Base-by-base conservation (phyloP, 2,797 vertebrate genomes). In the Crax fasciolata region DNA sequence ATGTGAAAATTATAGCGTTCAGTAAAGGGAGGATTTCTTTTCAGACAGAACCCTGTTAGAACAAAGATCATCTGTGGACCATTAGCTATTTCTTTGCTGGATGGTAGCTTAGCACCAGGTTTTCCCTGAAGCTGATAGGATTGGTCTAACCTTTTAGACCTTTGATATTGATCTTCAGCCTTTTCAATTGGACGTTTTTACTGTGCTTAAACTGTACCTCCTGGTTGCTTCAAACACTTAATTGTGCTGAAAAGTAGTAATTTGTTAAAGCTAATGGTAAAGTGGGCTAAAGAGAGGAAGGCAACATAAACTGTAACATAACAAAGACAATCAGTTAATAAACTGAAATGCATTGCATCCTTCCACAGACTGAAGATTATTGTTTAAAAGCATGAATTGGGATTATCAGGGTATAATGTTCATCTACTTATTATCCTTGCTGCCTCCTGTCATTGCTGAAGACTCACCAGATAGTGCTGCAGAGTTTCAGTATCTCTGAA, bases 1-100 rank as follows among this genome's bases (percentile, higher is more conserved):
- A 90, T 92, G 91, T 71, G 93, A 96, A 97, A 98, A 98, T 98
- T 96, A 97, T 92, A 93, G 96, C 75, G 89, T 94, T 93, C 90
- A 89, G 87, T 95, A 97, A 97, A 95, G 92, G 81, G 93, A 84
- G 65, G 97, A 97, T 95, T 94, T 93, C 74, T 87, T 91, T 88
- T 81, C 91, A 57, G 75, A n/a, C 10, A 54, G 85, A 51, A 73
- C 84, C 70, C 71, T 52, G 38, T 46, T 75, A 90, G 87, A 94
- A 94, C 65, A 89, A 94, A 94, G 76, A 88, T 85, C 48, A 67
- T 77, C 90, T 89, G 80, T 84, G 92, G 87, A 87, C 67, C 95
- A 84, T 92, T 94, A 84, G 86, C 71, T 90, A 43, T 39, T 68
- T 55, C 77, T 90, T 87, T 88, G 82, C 93, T 79, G 39, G 24